phyloP scores from a whole-genome alignment of 92 coral and sea anemone species.

The Actinostola sp. region DNA sequence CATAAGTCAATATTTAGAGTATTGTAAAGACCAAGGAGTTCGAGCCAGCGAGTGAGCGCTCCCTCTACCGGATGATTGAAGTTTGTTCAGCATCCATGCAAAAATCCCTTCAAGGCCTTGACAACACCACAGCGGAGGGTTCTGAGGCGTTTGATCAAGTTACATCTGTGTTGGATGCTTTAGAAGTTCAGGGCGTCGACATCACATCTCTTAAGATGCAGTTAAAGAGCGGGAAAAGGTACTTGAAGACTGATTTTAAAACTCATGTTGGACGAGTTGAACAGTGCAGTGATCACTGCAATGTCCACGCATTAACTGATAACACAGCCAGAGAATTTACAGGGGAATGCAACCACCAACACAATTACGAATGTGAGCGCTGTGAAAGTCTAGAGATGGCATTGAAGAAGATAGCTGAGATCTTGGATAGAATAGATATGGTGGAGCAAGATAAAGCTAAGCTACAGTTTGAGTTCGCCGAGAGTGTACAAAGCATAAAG shows the following conservation, averaged over 20 bases:
- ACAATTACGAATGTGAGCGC: conserved; percentile 17
- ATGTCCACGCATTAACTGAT: conserved; percentile 24
- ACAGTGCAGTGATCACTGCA: conserved; percentile 31
- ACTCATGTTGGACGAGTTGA: conserved; percentile 27
- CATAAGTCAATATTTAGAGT: conserved; percentile 34
- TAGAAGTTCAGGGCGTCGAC: conserved; percentile 1
- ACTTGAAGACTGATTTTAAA: conserved; percentile 42
- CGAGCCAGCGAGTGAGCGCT: conserved; percentile 31
- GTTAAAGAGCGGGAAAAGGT: conserved; percentile 5
- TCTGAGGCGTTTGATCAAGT: conserved; percentile 20
- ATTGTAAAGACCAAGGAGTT: conserved; percentile 35
- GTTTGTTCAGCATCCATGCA: conserved; percentile 46
- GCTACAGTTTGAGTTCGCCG: conserved; percentile 7
- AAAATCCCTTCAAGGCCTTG: conserved; percentile 36
- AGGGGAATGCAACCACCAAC: conserved; percentile 25
- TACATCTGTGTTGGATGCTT: neutral
- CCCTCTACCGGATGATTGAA: conserved; percentile 40
- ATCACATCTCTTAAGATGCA: neutral
- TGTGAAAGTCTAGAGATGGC: conserved; percentile 7
- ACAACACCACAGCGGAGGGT: conserved; percentile 30
- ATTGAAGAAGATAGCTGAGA: neutral
- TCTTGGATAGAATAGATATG: conserved; percentile 7
- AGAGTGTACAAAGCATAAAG: conserved; percentile 3
- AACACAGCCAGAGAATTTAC: neutral
- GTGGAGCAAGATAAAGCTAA: conserved; percentile 12